Evolutionary conservation across 2,888 invertebrate species (phyloP).

Genomic region (Macrophya alboannulata): DNA sequence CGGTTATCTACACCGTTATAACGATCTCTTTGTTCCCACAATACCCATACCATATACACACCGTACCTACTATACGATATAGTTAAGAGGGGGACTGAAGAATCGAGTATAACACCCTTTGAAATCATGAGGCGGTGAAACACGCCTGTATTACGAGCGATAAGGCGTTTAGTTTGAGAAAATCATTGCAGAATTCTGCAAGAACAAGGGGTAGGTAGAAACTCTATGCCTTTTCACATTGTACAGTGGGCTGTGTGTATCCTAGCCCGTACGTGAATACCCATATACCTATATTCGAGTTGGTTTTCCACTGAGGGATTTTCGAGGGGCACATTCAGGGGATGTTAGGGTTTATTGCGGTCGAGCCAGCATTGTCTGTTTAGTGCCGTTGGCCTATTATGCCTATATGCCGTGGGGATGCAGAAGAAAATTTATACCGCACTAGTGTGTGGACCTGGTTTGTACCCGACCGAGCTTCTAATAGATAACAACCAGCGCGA

Average conservation of each 20-base stretch:
- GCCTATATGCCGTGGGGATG: conserved; percentile 14
- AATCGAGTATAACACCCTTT: conserved; percentile 7
- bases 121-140: neutral
- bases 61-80: neutral
- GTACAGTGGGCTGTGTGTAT: neutral
- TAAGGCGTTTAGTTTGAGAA: neutral
- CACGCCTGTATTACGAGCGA: conserved; percentile 25
- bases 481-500: conserved; percentile 33
- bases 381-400: conserved; percentile 57
- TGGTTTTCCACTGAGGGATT: neutral
- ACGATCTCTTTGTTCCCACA: conserved; percentile 1
- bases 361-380: conserved; percentile 56
- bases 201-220: neutral
- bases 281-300: conserved; percentile 11
- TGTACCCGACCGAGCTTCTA: neutral
- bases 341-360: conserved; percentile 57
- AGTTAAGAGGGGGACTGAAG: neutral
- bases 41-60: neutral
- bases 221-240: too few relatives aligned
- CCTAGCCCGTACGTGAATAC: neutral
- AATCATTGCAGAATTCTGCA: neutral
- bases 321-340: conserved; percentile 17
- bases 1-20: neutral
- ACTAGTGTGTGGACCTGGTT: neutral
- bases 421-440: conserved; percentile 24